These are phyloP conservation scores for Athene noctua DNA, from an alignment of 2,113 vertebrate genomes.

Conservation along the genomic window DNA sequence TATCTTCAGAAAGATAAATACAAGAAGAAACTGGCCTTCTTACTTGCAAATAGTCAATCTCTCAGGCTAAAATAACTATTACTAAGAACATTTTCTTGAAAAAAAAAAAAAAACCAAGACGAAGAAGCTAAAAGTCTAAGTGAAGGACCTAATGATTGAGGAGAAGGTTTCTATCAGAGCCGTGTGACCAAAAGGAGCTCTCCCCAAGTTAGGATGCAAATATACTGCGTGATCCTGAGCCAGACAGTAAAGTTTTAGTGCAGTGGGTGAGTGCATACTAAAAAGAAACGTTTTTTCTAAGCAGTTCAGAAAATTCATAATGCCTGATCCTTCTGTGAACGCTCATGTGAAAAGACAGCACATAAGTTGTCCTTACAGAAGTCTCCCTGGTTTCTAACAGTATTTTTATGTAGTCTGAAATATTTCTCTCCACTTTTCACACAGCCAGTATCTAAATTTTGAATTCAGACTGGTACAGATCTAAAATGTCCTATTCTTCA, in stretches of 20 bases:
- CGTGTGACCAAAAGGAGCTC: neutral
- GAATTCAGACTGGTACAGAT: neutral
- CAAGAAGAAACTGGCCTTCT: neutral
- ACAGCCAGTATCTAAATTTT: neutral
- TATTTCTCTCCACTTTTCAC: neutral
- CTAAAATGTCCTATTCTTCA: neutral
- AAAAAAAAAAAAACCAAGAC: neutral
- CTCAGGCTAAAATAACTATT: neutral
- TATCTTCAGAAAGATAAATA: neutral
- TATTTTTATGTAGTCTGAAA: neutral
- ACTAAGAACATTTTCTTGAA: neutral
- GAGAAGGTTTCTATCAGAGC: neutral
- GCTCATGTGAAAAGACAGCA: neutral
- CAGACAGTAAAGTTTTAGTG: neutral
- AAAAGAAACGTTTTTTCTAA: neutral
- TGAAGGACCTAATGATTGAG: accelerated
- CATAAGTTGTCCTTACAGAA: neutral
- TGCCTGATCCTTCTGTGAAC: neutral
- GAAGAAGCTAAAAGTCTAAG: neutral
- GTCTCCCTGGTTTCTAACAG: neutral
- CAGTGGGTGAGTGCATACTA: neutral
- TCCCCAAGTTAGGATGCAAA: neutral
- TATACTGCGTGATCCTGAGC: neutral
- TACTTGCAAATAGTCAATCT: neutral
- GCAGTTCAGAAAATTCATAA: neutral